Percentiles rank a stretch among this genome's conserved stretches.
These are phyloP conservation scores for Sternotherus odoratus DNA, from an alignment of 2,797 vertebrate genomes.

Conservation along the genomic window DNA sequence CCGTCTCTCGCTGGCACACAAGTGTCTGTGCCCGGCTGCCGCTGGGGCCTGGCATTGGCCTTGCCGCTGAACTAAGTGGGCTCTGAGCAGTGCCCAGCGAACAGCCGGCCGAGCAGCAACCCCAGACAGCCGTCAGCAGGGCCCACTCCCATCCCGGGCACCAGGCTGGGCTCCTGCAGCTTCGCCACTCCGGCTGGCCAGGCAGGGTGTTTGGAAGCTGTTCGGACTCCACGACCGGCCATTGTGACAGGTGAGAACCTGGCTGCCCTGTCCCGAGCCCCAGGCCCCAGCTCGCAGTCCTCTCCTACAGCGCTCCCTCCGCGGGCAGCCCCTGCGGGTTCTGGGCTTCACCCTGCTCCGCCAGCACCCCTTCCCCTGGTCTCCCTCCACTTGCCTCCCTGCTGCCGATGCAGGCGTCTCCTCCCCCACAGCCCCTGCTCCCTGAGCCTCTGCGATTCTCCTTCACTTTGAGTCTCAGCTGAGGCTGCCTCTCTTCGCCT, in stretches of 20 bases:
- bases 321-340: not conserved
- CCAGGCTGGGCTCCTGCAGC: too few species aligned
- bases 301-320: not conserved
- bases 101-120: too few species aligned
- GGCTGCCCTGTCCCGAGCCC: not conserved
- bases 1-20: not conserved
- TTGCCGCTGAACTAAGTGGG: not conserved
- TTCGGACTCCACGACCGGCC: not conserved
- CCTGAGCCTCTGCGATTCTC: not conserved
- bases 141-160: accelerated
- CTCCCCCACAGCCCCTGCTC: not conserved
- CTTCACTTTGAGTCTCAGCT: too few species aligned
- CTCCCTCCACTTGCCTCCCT: too few species aligned
- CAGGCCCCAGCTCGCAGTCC: too few species aligned
- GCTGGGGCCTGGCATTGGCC: not conserved
- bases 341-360: not conserved
- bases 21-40: not conserved
- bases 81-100: not conserved
- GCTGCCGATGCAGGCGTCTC: not conserved
- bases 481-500: too few species aligned
- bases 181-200: too few species aligned
- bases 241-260: not conserved
- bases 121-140: too few species aligned
- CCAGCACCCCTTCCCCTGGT: not conserved
- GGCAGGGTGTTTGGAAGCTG: not conserved